Conservation (phyloP, 2,797 vertebrate species). For the Rhodeus uyekii region DNA sequence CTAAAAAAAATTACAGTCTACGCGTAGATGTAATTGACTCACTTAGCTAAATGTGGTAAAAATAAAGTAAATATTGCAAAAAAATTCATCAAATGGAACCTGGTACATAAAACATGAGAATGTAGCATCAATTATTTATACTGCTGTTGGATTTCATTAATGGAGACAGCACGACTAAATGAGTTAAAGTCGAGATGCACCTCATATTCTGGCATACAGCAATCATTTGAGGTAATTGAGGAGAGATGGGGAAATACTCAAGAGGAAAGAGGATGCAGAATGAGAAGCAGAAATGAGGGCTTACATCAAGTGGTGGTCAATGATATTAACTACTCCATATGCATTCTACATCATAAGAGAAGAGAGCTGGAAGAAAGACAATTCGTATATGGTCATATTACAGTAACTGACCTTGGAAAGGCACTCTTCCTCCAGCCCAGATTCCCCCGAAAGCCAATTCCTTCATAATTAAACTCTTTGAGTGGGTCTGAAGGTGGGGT, state of each 20-base stretch:
- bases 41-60: conserved; percentile 47
- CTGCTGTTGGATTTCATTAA: conserved; percentile 49
- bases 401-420: conserved; percentile 74
- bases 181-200: conserved; percentile 41
- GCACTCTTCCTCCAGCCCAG: conserved; percentile 55
- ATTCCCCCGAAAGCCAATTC: conserved; percentile 66
- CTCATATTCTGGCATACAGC: conserved; percentile 28
- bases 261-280: not conserved
- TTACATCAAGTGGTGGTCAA: conserved; percentile 22
- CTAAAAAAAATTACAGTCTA: conserved; percentile 40
- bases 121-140: conserved; percentile 49
- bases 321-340: conserved; percentile 9
- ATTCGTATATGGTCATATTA: conserved; percentile 60
- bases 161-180: conserved; percentile 29
- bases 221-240: conserved; percentile 31
- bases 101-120: conserved; percentile 58
- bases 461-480: conserved; percentile 68
- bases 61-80: conserved; percentile 49
- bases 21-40: conserved; percentile 48
- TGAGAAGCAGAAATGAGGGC: conserved; percentile 2
- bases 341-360: not conserved
- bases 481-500: conserved; percentile 59
- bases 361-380: not conserved
- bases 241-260: not conserved
- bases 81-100: conserved; percentile 55